phyloP scores from a whole-genome alignment of 2,113 vertebrate genomes.

The Tauraco erythrolophus region DNA sequence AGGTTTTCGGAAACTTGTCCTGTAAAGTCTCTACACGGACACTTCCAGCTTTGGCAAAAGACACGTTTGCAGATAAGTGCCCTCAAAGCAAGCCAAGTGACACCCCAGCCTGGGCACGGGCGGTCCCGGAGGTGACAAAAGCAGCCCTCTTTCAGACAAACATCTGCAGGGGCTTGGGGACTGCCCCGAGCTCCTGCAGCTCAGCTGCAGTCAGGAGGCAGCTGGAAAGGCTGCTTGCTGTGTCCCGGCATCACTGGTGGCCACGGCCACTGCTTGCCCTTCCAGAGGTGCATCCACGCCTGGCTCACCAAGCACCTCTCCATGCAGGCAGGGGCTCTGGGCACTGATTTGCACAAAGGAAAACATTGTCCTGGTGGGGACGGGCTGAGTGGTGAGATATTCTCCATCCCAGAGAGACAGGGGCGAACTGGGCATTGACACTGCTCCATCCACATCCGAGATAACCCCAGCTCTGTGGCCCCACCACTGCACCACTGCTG shows the following conservation, averaged over 20 bases:
- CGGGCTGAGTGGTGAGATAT: not conserved
- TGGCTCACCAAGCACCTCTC: not conserved
- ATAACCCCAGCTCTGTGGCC: not conserved
- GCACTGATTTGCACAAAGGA: not conserved
- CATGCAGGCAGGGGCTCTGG: not conserved
- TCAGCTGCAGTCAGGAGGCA: not conserved
- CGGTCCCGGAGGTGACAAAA: not conserved
- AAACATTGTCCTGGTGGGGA: not conserved
- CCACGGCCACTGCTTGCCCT: not conserved
- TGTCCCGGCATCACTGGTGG: fast-evolving
- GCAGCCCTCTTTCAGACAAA: not conserved
- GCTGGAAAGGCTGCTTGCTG: not conserved
- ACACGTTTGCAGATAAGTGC: not conserved
- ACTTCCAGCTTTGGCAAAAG: not conserved
- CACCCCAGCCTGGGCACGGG: fast-evolving
- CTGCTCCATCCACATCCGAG: not conserved
- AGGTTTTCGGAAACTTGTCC: not conserved
- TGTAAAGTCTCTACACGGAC: not conserved
- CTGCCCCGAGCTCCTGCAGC: not conserved
- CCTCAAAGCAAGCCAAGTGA: not conserved
- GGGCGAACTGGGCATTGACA: not conserved
- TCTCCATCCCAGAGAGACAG: not conserved
- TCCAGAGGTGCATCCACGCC: not conserved
- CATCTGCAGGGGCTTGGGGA: not conserved
- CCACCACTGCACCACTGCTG: not conserved